Evolutionary conservation across 2,888 invertebrate species (phyloP).

Genomic region (Spilarctia lutea): DNA sequence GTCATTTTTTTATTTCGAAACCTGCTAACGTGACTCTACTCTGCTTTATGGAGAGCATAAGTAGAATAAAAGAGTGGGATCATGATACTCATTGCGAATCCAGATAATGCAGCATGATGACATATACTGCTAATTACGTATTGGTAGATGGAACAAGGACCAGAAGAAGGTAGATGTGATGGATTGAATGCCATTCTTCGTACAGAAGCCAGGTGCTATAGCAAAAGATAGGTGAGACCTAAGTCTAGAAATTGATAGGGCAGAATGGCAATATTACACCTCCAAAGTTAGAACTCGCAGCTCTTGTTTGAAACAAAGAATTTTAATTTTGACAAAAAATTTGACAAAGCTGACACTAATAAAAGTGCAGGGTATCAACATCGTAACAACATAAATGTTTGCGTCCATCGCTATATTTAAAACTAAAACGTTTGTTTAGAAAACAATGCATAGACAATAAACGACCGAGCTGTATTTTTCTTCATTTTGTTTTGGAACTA

Average conservation of each 20-base stretch:
- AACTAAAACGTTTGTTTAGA: slow-evolving; percentile 67
- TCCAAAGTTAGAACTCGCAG: not conserved
- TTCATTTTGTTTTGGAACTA: slow-evolving; percentile 38
- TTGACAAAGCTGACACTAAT: not conserved
- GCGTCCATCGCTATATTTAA: slow-evolving; percentile 43
- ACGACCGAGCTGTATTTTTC: slow-evolving; percentile 53
- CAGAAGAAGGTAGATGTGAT: not conserved
- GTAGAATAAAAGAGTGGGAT: too few species aligned
- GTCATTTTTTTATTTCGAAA: not conserved
- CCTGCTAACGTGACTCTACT: too few species aligned
- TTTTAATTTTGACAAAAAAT: not conserved
- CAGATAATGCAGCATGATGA: too few species aligned
- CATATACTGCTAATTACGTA: not conserved
- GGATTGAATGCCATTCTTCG: not conserved
- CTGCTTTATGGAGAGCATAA: too few species aligned
- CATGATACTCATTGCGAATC: too few species aligned
- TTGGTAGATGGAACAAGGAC: not conserved
- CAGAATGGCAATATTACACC: not conserved
- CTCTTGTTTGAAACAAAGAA: not conserved
- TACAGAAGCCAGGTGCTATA: not conserved
- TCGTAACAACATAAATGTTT: slow-evolving; percentile 42
- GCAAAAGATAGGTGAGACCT: not conserved
- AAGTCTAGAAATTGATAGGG: not conserved
- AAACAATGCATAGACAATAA: slow-evolving; percentile 77
- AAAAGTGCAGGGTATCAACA: slow-evolving; percentile 10